phyloP scores from a whole-genome alignment of 2,113 vertebrate genomes.

The Pogona vitticeps region DNA sequence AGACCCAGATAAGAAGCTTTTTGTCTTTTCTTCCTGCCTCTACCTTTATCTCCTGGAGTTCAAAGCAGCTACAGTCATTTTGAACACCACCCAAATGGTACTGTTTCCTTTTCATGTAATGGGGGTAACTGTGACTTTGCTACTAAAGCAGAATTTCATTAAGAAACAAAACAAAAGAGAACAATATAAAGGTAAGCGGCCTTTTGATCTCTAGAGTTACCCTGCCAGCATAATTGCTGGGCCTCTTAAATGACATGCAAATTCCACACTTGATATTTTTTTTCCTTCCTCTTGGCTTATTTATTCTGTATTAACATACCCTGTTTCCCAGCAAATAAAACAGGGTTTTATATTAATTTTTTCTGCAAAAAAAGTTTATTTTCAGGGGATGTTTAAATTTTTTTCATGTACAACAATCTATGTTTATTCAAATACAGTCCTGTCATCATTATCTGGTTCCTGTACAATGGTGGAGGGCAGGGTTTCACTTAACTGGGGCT shows the following conservation, averaged over 20 bases:
- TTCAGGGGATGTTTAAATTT: no score
- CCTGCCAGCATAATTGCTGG: not conserved
- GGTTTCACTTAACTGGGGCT: no score
- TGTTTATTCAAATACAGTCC: no score
- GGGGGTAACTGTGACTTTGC: not conserved
- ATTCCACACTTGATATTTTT: constrained; percentile 54
- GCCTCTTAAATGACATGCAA: constrained; percentile 21
- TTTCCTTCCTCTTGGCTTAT: not conserved
- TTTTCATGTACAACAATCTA: no score
- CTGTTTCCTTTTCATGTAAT: constrained; percentile 30
- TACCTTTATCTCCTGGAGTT: constrained; percentile 32
- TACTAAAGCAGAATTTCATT: constrained; percentile 30
- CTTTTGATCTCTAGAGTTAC: constrained; percentile 7
- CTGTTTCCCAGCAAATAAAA: no score
- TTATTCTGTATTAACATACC: constrained; percentile 46
- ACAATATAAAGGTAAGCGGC: constrained; percentile 11
- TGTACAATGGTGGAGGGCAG: no score
- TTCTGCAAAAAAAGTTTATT: no score
- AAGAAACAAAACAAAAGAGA: constrained; percentile 37
- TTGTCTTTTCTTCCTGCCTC: constrained; percentile 4
- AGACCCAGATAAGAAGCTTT: not conserved
- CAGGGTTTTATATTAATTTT: no score
- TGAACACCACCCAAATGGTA: constrained; percentile 13
- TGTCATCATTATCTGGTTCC: no score
- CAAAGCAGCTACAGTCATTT: not conserved